A percentile compares a stretch with the other conserved stretches of the same genome.
Conservation (phyloP, 2,113 vertebrate species). For the Osmerus eperlanus region DNA sequence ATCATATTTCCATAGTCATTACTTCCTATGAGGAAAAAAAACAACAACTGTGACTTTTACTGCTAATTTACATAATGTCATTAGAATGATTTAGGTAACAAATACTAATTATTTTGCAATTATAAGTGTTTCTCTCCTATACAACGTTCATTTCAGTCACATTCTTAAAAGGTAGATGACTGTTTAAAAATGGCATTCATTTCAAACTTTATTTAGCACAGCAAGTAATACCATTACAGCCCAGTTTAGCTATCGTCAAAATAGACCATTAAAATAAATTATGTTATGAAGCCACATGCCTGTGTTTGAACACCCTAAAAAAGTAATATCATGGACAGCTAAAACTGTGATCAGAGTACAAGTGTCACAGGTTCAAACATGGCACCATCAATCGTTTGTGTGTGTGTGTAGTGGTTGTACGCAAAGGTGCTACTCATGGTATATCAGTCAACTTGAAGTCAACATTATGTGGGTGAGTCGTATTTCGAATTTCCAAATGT, state of each 20-base stretch:
- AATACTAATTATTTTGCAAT: constrained; percentile 58
- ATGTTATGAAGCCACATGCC: constrained; percentile 44
- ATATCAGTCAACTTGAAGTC: too few relatives aligned
- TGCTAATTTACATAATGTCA: constrained; percentile 39
- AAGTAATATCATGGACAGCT: neutral
- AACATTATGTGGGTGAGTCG: too few relatives aligned
- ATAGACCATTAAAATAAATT: constrained; percentile 57
- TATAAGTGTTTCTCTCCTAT: constrained; percentile 56
- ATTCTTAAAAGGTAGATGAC: constrained; percentile 62
- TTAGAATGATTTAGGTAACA: constrained; percentile 64
- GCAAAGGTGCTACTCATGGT: too few relatives aligned
- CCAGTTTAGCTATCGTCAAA: constrained; percentile 54
- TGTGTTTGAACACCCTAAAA: constrained; percentile 43
- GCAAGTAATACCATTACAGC: constrained; percentile 64
- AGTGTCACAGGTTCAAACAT: neutral
- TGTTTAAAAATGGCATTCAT: constrained; percentile 66
- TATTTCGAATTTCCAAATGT: too few relatives aligned
- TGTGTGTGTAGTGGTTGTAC: too few relatives aligned
- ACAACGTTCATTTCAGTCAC: constrained; percentile 64
- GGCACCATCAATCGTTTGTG: neutral
- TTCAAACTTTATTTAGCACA: constrained; percentile 75
- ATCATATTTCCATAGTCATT: constrained; percentile 26
- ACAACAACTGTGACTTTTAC: too few relatives aligned
- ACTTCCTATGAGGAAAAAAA: neutral
- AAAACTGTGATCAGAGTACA: neutral